Base-by-base conservation (phyloP, 2,888 invertebrate genomes). In the Temnothorax unifasciatus region DNA sequence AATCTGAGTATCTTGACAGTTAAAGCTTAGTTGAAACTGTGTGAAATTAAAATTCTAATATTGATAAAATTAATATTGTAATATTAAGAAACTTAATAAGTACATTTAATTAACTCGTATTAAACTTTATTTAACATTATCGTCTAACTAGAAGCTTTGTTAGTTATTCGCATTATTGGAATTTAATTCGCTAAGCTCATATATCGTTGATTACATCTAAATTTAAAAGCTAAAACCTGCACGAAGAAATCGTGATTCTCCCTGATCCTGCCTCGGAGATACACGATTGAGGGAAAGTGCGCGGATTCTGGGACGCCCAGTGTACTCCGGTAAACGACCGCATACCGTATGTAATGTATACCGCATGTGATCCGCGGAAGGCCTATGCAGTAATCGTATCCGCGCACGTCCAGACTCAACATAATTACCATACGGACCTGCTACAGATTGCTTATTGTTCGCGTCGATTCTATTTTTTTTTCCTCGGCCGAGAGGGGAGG, bases 391-490 rank as follows among this genome's bases (percentile, higher is more conserved):
- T 84, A 85, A 79, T 83, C 85, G 87, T 88, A 85, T 84, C 21
- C 71, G 86, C 84, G 88, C 82, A 86, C 87, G 88, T 86, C 85
- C 89, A 91, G 87, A 90, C 84, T 85, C 87, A 59, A 86, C 82
- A 88, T 86, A 89, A 91, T 88, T 89, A 90, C 86, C 84, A 85
- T 74, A 75, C 84, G 69, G 76, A 52, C 38, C 44, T 76, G 89
- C 61, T 85, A 89, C 88, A 83, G 87, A 90, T 90, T 89, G 83
- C 89, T 90, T 73, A 90, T 90, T 90, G 86, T 90, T 85, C 86
- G 83, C 77, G 54, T 76, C 63, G 38, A 73, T 82, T 57, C 73
- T 47, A 25, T 25, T 64, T n/a, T 41, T 41, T 47, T 29, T 76
- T n/a, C 41, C 29, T 29, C 63, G 61, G 66, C 6, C 25, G 8